phyloP scores from a whole-genome alignment of 2,797 vertebrate genomes.

The Danio tinwini region DNA sequence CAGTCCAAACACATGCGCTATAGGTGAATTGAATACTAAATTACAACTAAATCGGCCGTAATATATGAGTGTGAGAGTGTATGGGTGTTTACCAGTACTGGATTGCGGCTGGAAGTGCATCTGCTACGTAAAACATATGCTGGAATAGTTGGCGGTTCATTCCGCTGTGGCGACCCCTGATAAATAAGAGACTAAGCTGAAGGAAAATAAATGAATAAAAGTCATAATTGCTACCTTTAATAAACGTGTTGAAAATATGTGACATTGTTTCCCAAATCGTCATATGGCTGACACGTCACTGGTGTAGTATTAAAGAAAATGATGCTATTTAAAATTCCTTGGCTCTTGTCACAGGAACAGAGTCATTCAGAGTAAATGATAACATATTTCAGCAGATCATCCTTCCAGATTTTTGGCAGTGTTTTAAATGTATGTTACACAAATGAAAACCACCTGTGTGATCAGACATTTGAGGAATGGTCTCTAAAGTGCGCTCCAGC shows the following conservation, averaged over 20 bases:
- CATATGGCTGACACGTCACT: slow-evolving; percentile 39
- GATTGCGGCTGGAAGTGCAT: too few species aligned
- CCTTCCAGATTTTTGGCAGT: slow-evolving; percentile 77
- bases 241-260: background rate
- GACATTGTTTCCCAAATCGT: slow-evolving; percentile 36
- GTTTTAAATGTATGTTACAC: slow-evolving; percentile 70
- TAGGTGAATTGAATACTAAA: too few species aligned
- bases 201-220: background rate
- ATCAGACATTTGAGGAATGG: slow-evolving; percentile 69
- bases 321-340: slow-evolving; percentile 11
- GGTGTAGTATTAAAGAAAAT: slow-evolving; percentile 51
- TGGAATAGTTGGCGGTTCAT: too few species aligned
- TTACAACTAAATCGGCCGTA: too few species aligned
- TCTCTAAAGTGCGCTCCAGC: slow-evolving; percentile 44
- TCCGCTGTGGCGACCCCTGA: too few species aligned
- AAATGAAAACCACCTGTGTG: slow-evolving; percentile 82
- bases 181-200: too few species aligned
- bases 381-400: slow-evolving; percentile 67
- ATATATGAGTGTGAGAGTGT: too few species aligned
- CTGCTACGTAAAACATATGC: too few species aligned
- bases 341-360: background rate
- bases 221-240: background rate
- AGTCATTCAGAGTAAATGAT: slow-evolving; percentile 46
- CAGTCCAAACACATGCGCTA: too few species aligned
- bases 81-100: too few species aligned